Evolutionary conservation across 1,140 invertebrate genomes (phyloP), one percentile per base, ranked within the genome.

Genomic region (Pantala flavescens): DNA sequence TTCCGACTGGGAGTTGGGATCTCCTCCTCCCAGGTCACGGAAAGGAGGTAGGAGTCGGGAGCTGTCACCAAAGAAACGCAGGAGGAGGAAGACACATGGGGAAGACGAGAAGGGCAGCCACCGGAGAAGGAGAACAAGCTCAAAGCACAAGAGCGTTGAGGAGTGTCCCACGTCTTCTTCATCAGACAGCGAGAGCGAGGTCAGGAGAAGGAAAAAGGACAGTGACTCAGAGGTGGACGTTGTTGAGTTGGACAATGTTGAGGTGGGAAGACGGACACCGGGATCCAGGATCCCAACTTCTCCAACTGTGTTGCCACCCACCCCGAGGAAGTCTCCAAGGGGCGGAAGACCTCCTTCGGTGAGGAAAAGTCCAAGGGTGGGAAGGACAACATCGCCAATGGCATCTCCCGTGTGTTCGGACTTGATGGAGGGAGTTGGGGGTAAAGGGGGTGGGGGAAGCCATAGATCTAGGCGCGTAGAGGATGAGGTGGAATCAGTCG

Each of bases 221-320:
- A 43, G 55, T 70, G 74, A 75, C 72, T 73, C 74, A 2, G 75
- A 77, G 63, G 73, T 76, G 43, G 28, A 72, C 23, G 49, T 63
- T 2, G 49, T 63, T 16, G 28, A 36, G 28, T 36, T 36, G 28
- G 28, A 36, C n/a, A n/a, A n/a, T 36, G 49, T 63, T 16, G 49
- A 63, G n/a, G 49, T 63, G 49, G 49, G 49, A 5, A 63, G 49
- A 14, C 49, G 49, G 49, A 63, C 49, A 7, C 49, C 49, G 49
- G 49, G 49, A 3, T 63, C 49, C 16, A 19, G 16, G 5, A 16
- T 16, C 16, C 49, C 49, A 16, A 7, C 49, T 16, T 16, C n/a
- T 16, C 16, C 49, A 21, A 7, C 49, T 3, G 42, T 24, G 24
- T 24, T 24, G 19, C 71, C 71, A 7, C 7, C 28, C n/a, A 72